Conservation (phyloP, 2,888 invertebrate species). For the Sphaerophoria rueppellii region DNA sequence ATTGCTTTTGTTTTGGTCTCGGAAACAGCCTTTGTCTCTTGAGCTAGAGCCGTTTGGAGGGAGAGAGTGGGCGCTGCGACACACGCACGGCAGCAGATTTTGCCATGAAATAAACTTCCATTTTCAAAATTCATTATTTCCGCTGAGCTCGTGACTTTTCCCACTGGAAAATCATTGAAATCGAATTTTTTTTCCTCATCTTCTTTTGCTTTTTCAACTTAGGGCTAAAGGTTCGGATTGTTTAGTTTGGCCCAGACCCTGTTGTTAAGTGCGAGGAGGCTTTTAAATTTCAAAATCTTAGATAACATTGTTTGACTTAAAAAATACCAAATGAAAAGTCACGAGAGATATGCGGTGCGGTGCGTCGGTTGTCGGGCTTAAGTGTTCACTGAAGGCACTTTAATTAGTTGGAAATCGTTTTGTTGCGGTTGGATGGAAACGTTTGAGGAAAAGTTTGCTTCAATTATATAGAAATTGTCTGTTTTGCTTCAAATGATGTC, state of each 20-base stretch:
- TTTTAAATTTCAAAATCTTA: slow-evolving; percentile 55
- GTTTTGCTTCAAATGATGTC: neutral
- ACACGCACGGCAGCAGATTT: slow-evolving; percentile 25
- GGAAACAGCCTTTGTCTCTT: slow-evolving; percentile 8
- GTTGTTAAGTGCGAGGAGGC: slow-evolving; percentile 9
- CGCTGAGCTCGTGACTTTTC: slow-evolving; percentile 73
- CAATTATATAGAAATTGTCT: neutral
- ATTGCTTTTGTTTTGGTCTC: slow-evolving; percentile 67
- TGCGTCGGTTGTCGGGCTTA: slow-evolving; percentile 4
- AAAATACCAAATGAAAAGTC: neutral
- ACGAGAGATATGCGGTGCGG: too few relatives aligned
- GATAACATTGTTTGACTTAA: slow-evolving; percentile 56
- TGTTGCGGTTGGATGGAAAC: slow-evolving; percentile 35
- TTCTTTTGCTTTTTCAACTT: slow-evolving; percentile 6
- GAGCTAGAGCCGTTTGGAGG: neutral
- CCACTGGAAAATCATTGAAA: slow-evolving; percentile 71
- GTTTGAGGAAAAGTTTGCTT: slow-evolving; percentile 46
- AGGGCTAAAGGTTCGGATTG: neutral
- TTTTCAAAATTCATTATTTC: slow-evolving; percentile 74
- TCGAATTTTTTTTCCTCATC: slow-evolving; percentile 35
- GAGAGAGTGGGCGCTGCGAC: neutral
- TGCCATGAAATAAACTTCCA: slow-evolving; percentile 72
- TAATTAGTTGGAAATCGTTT: slow-evolving; percentile 68
- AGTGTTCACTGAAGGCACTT: slow-evolving; percentile 62
- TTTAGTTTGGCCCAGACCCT: neutral